Conservation (phyloP, 2,888 invertebrate genomes). For the Fissipunctia ypsillon region DNA sequence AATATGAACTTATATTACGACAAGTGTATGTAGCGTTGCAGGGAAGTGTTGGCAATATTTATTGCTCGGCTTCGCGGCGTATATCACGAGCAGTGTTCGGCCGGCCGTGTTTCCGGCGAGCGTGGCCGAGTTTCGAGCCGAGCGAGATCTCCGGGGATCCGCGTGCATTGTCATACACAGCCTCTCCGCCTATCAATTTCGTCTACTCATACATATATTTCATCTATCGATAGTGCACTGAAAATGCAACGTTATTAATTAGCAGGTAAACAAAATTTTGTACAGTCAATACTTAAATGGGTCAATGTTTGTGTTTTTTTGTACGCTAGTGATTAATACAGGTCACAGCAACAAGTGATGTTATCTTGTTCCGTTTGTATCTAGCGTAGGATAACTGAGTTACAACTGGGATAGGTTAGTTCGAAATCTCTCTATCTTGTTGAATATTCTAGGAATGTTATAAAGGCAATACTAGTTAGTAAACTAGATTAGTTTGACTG, state of each 20-base stretch:
- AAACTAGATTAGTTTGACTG: slow-evolving; percentile 16
- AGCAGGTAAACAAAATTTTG: slow-evolving; percentile 37
- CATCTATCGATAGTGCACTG: slow-evolving; percentile 34
- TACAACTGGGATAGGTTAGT: slow-evolving; percentile 9
- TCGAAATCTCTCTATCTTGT: slow-evolving; percentile 27
- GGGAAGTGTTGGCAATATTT: slow-evolving; percentile 63
- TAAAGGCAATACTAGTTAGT: slow-evolving; percentile 12
- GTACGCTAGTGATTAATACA: slow-evolving; percentile 47
- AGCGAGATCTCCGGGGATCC: slow-evolving; percentile 80
- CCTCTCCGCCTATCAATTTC: slow-evolving; percentile 66
- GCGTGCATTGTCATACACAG: slow-evolving; percentile 75
- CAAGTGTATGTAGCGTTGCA: slow-evolving; percentile 37
- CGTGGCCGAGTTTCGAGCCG: slow-evolving; percentile 81
- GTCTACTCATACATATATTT: slow-evolving; percentile 44
- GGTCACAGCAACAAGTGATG: slow-evolving; percentile 57
- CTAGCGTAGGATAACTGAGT: slow-evolving; percentile 36
- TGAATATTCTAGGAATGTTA: slow-evolving; percentile 32
- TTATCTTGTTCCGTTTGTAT: slow-evolving; percentile 48
- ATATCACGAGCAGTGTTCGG: slow-evolving; percentile 70
- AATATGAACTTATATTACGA: slow-evolving; percentile 45
- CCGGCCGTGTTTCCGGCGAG: slow-evolving; percentile 74
- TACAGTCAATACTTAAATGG: slow-evolving; percentile 59
- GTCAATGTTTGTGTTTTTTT: slow-evolving; percentile 59
- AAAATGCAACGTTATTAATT: slow-evolving; percentile 59
- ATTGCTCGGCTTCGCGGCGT: slow-evolving; percentile 52